Percentiles rank a stretch among this genome's conserved stretches.
These are phyloP conservation scores for Zonotrichia albicollis DNA, from an alignment of 2,797 vertebrate genomes.

Conservation along the genomic window DNA sequence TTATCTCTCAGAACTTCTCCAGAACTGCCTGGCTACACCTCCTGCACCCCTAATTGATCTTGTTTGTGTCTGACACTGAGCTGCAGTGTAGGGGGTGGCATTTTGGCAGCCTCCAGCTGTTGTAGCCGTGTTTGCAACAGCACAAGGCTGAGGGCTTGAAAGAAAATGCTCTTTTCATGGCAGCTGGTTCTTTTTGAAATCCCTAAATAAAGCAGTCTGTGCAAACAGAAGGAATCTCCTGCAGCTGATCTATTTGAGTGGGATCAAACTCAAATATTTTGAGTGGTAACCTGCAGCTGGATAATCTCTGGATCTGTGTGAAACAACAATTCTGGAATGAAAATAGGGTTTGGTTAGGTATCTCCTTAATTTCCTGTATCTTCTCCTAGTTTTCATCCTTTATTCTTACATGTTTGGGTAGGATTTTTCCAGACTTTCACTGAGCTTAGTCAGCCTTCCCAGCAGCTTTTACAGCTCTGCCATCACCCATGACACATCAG, in stretches of 20 bases:
- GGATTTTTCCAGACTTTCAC: neutral
- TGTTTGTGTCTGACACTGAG: neutral
- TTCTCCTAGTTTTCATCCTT: neutral
- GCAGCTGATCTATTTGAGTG: neutral
- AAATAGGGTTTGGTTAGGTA: neutral
- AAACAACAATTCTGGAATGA: neutral
- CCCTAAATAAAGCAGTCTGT: neutral
- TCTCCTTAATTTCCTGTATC: neutral
- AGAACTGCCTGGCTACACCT: neutral
- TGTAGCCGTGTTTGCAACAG: accelerated
- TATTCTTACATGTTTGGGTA: neutral
- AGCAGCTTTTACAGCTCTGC: neutral
- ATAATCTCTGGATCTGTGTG: neutral
- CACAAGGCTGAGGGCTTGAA: neutral
- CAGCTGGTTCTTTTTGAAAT: neutral
- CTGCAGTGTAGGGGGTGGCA: neutral
- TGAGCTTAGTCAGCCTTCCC: neutral
- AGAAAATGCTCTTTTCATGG: neutral
- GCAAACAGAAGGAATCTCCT: neutral
- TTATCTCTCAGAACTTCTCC: neutral
- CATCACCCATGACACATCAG: neutral
- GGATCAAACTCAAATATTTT: neutral
- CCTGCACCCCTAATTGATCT: neutral
- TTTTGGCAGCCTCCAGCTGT: neutral
- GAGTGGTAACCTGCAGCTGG: neutral